Conservation (phyloP, 2,113 vertebrate species). For the Nymphicus hollandicus region DNA sequence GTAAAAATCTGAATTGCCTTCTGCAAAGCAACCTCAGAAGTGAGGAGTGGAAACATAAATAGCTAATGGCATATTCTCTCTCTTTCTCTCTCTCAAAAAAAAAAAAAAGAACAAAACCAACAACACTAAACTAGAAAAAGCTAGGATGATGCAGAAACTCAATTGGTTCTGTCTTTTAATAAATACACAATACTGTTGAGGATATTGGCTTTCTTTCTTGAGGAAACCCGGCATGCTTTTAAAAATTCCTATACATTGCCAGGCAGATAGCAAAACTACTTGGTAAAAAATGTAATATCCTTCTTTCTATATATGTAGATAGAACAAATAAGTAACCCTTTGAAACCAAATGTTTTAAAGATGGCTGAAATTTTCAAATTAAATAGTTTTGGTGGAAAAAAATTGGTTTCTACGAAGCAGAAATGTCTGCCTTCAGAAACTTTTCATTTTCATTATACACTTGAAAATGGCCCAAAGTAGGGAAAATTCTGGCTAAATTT, state of each 20-base stretch:
- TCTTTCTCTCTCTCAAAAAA: not conserved
- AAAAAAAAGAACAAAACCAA: not conserved
- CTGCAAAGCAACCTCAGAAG: not conserved
- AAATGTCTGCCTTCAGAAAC: not conserved
- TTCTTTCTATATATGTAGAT: not conserved
- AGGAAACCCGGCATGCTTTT: slow-evolving; percentile 21
- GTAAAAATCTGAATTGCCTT: not conserved
- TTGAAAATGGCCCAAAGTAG: not conserved
- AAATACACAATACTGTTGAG: slow-evolving; percentile 12
- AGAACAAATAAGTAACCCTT: not conserved
- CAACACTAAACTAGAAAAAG: not conserved
- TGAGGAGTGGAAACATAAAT: not conserved
- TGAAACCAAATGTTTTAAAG: not conserved
- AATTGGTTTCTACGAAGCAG: not conserved
- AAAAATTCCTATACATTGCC: not conserved
- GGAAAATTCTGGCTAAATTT: not conserved
- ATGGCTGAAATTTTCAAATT: not conserved
- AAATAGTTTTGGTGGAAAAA: not conserved
- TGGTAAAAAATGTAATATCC: not conserved
- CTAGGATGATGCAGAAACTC: not conserved
- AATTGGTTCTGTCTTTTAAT: not conserved
- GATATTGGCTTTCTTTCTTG: slow-evolving; percentile 44
- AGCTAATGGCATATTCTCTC: not conserved
- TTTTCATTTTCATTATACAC: not conserved
- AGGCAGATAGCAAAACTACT: not conserved